phyloP scores from a whole-genome alignment of 2,797 vertebrate species.

The Coccyzus lansbergi region DNA sequence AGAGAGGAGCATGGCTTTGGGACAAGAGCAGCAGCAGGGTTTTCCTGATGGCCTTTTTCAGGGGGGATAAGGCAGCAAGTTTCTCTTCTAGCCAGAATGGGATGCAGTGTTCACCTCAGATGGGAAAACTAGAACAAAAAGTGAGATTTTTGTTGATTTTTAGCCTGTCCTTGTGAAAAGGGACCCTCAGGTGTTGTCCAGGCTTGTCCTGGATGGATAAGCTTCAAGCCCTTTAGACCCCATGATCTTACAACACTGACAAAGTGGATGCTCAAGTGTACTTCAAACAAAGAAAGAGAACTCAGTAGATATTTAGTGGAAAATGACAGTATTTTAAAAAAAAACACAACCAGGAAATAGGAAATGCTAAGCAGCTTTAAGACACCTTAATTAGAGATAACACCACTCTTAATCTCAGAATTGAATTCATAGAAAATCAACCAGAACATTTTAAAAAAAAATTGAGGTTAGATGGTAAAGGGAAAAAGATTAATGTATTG shows the following conservation, averaged over 20 bases:
- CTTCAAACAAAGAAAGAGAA: background rate
- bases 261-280: accelerated
- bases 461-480: conserved; percentile 53
- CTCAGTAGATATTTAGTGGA: background rate
- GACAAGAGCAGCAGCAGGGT: accelerated
- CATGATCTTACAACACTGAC: background rate
- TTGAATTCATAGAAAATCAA: conserved; percentile 67
- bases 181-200: background rate
- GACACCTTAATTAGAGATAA: conserved; percentile 65
- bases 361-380: conserved; percentile 46
- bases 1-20: background rate
- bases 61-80: background rate
- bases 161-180: background rate
- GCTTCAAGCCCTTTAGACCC: background rate
- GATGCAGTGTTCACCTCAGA: background rate
- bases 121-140: background rate
- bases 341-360: conserved; percentile 29
- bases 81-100: background rate
- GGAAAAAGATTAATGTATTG: conserved; percentile 50
- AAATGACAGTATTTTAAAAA: background rate
- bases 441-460: conserved; percentile 42
- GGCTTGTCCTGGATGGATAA: background rate
- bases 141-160: background rate
- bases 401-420: conserved; percentile 9
- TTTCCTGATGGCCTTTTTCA: background rate